Evolutionary conservation across 1,140 invertebrate species (phyloP), one percentile per base, ranked within the genome.

Genomic region (Brachionus sp.): DNA sequence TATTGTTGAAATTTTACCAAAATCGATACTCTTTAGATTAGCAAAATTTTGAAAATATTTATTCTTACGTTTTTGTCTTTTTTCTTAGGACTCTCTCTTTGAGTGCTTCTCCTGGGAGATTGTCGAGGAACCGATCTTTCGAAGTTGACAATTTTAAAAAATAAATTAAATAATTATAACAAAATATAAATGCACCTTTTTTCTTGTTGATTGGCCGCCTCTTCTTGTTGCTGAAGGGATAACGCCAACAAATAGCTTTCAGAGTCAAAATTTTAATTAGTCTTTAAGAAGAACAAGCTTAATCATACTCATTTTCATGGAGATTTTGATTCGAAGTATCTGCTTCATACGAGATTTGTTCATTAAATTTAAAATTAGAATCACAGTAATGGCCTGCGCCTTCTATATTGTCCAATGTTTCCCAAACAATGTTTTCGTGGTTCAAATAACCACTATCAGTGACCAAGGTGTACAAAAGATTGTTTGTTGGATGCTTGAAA

Each of bases 361-460:
- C 12, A 12, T 12, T 13, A 35, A 46, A 46, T 25, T 75, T 35
- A 85, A 92, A 92, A 37, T 88, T 86, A 35, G 87, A 87, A 85
- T 92, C 90, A 0, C 91, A 90, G 87, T 92, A 92, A 80, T 90
- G 85, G 25, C 90, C 89, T 85, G 91, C 91, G 23, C 91, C 91
- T 84, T 92, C 91, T 42, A 92, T 90, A 84, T 91, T 91, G 33
- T 88, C 88, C 33, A 92, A 86, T 12, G 91, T 91, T 87, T 92
- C 91, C 92, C 92, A 92, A 9, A 92, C 91, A 2, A 91, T 89
- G 83, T 88, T 88, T 33, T 85, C 86, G 84, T 92, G 91, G 68
- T 87, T 89, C 6, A 92, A 86, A 86, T 91, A 92, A 7, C 91
- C 92, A 85, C 92, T 91, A 86, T 92, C 92, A 23, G 91, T 92